Evolutionary conservation across 2,888 invertebrate genomes (phyloP).

Genomic region (Drosophila conformis): DNA sequence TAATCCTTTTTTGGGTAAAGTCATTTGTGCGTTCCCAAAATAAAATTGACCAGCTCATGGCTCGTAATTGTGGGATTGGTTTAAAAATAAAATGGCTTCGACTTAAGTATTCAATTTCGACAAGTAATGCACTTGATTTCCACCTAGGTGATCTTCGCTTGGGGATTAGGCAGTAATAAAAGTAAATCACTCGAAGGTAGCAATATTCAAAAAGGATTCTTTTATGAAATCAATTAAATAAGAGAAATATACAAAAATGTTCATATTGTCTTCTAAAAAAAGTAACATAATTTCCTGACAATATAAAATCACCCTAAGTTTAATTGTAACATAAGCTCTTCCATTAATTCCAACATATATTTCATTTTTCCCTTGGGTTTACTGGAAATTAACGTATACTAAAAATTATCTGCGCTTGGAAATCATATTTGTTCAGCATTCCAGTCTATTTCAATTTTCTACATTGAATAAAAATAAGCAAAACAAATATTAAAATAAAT

Average conservation of each 20-base stretch:
- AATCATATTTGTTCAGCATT: not conserved
- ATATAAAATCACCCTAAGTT: not conserved
- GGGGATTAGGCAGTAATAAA: constrained; percentile 50
- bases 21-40: constrained; percentile 58
- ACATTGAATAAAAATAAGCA: not conserved
- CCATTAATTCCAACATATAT: not conserved
- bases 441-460: not conserved
- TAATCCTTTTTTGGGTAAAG: constrained; percentile 69
- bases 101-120: constrained; percentile 64
- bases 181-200: constrained; percentile 7
- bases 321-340: not conserved
- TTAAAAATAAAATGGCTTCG: constrained; percentile 23
- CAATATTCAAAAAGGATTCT: not conserved
- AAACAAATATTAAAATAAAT: not conserved
- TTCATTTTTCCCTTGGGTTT: not conserved
- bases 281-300: not conserved
- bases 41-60: constrained; percentile 55
- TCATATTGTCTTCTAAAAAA: not conserved
- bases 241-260: not conserved
- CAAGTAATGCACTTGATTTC: constrained; percentile 71
- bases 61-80: constrained; percentile 49
- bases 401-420: not conserved
- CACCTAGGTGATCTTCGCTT: constrained; percentile 36
- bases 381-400: not conserved
- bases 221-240: not conserved